A percentile compares a stretch with the other conserved stretches of the same genome.
Conservation (phyloP, 2,888 invertebrate genomes). For the Halocaridina rubra region DNA sequence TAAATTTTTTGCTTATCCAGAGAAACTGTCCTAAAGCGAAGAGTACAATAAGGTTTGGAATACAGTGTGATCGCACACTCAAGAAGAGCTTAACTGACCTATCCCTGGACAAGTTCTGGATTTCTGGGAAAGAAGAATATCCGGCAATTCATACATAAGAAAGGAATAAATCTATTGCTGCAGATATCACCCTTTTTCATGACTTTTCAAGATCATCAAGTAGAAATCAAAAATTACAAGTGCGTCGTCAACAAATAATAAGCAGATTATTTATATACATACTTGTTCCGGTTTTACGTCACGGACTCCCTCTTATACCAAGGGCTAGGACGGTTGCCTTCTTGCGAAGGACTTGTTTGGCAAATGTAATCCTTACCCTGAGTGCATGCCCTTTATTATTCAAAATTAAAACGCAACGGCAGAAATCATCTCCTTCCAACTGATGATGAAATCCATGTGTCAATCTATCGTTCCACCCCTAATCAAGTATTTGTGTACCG, state of each 20-base stretch:
- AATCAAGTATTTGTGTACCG: neutral
- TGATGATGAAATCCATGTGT: neutral
- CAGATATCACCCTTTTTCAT: neutral
- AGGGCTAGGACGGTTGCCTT: too few relatives aligned
- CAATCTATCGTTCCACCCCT: neutral
- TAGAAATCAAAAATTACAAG: too few relatives aligned
- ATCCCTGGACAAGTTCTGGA: constrained; percentile 26
- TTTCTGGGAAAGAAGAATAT: constrained; percentile 26
- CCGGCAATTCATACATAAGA: constrained; percentile 30
- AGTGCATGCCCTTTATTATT: too few relatives aligned
- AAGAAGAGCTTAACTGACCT: constrained; percentile 22
- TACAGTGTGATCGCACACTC: constrained; percentile 27
- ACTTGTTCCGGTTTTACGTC: too few relatives aligned
- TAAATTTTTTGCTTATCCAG: constrained; percentile 19
- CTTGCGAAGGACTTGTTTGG: too few relatives aligned
- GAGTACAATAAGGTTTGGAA: constrained; percentile 17
- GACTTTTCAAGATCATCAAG: neutral
- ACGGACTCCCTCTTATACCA: too few relatives aligned
- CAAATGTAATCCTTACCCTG: too few relatives aligned
- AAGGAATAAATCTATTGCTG: constrained; percentile 14
- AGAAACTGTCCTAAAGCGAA: constrained; percentile 18
- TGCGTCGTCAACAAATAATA: too few relatives aligned
- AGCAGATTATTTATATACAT: too few relatives aligned
- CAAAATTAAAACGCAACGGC: too few relatives aligned
- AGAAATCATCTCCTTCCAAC: neutral